Conservation (phyloP, 2,113 vertebrate genomes). For the Antechinus stuartii region DNA sequence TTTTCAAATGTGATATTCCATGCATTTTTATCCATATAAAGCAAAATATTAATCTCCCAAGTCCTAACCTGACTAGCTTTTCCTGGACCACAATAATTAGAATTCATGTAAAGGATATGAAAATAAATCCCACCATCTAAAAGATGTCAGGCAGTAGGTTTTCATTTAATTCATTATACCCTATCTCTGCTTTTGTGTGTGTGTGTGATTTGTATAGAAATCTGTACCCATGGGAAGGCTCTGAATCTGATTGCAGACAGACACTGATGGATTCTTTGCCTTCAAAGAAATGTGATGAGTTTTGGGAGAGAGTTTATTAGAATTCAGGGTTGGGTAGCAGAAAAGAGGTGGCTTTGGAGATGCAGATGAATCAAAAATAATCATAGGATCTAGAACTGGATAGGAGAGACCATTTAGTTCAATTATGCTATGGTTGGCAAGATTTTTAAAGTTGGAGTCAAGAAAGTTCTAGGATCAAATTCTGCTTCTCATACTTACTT, state of each 20-base stretch:
- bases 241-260: background rate
- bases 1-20: background rate
- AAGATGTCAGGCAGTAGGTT: background rate
- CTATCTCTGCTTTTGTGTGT: background rate
- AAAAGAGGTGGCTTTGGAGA: background rate
- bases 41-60: background rate
- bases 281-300: background rate
- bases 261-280: background rate
- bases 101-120: background rate
- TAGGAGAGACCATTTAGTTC: background rate
- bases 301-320: background rate
- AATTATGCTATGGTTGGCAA: background rate
- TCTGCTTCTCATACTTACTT: background rate
- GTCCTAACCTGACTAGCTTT: background rate
- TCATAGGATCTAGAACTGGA: background rate
- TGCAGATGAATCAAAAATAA: background rate
- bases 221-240: background rate
- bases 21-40: background rate
- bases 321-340: background rate
- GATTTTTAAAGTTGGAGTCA: background rate
- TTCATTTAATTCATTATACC: conserved; percentile 1
- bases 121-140: background rate
- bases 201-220: background rate
- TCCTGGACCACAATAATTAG: background rate
- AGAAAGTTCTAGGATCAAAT: background rate